These are phyloP conservation scores for Meriones psammophilus DNA, from an alignment of 2,797 vertebrate genomes.

Conservation along the genomic window DNA sequence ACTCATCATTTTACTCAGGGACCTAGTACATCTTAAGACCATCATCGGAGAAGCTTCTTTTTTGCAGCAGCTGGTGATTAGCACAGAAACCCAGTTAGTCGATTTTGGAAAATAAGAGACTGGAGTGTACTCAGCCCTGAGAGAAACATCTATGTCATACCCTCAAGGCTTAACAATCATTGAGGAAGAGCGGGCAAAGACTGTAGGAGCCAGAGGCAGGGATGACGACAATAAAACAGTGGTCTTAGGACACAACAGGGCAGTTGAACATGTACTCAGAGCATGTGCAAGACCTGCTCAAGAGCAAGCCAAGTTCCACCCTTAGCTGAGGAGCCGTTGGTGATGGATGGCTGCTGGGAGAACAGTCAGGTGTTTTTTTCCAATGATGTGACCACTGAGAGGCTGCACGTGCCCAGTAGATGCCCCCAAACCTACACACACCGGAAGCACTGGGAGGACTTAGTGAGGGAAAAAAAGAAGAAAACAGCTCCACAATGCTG, in stretches of 20 bases:
- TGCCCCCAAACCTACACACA: not conserved
- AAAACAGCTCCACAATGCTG: not conserved
- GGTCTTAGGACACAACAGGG: not conserved
- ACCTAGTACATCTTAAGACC: not conserved
- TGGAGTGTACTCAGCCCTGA: not conserved
- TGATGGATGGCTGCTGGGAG: not conserved
- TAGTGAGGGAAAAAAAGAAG: fast-evolving
- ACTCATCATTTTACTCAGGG: not conserved
- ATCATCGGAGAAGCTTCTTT: not conserved
- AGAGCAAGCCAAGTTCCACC: not conserved
- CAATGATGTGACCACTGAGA: not conserved
- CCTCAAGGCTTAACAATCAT: too few species aligned
- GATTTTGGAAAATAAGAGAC: not conserved
- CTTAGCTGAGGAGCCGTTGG: not conserved
- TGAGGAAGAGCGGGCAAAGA: not conserved
- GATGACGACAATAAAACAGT: not conserved
- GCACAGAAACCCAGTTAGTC: not conserved
- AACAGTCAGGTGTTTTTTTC: not conserved
- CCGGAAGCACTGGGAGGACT: too few species aligned
- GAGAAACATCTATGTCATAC: not conserved
- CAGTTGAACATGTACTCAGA: not conserved
- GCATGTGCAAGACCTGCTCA: not conserved
- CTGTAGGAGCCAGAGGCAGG: not conserved
- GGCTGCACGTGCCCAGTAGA: not conserved
- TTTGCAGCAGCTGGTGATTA: not conserved